Evolutionary conservation across 2,113 vertebrate genomes (phyloP).

Genomic region (Alethe castanea): DNA sequence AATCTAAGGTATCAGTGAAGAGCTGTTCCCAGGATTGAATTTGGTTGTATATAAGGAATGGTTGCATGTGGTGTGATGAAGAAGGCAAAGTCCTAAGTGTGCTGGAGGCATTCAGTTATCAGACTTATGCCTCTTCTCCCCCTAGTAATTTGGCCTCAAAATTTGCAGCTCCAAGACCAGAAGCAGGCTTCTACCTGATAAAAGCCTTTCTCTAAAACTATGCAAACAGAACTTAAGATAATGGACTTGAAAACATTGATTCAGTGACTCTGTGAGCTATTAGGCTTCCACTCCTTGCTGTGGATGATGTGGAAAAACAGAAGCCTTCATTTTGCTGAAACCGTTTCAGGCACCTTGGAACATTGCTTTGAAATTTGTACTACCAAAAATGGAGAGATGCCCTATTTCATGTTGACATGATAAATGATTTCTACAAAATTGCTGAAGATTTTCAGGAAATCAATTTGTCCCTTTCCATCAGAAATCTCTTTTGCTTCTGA

Average conservation of each 20-base stretch:
- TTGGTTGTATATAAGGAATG: not conserved
- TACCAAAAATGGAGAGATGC: not conserved
- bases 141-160: not conserved
- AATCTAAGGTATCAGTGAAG: not conserved
- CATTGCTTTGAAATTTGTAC: not conserved
- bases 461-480: not conserved
- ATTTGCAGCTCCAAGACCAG: not conserved
- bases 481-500: not conserved
- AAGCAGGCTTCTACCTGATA: not conserved
- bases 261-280: not conserved
- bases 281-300: not conserved
- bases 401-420: not conserved
- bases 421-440: not conserved
- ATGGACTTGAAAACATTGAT: not conserved
- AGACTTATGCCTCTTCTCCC: not conserved
- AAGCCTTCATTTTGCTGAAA: not conserved
- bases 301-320: not conserved
- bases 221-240: not conserved
- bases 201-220: not conserved
- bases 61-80: not conserved
- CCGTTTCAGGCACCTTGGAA: not conserved
- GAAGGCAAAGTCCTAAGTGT: not conserved
- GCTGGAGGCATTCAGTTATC: not conserved
- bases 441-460: not conserved
- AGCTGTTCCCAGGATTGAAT: not conserved